Conservation (phyloP, 2,797 vertebrate genomes). For the Falco columbarius region DNA sequence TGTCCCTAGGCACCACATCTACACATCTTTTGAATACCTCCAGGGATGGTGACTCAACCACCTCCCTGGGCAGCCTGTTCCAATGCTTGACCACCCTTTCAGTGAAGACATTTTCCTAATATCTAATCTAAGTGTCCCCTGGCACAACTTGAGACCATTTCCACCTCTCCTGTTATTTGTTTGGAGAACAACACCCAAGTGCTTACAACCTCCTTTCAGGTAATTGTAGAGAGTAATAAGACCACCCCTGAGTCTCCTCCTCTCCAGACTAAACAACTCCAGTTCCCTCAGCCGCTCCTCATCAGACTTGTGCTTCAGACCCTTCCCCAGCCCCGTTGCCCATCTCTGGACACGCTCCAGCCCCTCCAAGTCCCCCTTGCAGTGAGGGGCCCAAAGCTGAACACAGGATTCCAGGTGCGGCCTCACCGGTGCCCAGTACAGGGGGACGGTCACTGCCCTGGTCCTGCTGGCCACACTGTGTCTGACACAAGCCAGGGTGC, state of each 20-base stretch:
- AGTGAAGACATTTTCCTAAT: neutral
- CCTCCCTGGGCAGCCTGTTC: neutral
- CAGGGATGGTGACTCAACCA: neutral
- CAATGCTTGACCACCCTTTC: neutral
- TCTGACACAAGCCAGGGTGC: neutral
- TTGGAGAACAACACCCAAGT: rapidly evolving
- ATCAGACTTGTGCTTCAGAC: neutral
- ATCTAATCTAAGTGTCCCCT: neutral
- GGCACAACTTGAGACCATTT: neutral
- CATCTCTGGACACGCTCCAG: neutral
- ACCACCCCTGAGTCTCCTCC: rapidly evolving
- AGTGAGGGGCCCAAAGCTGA: neutral
- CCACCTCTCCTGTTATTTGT: neutral
- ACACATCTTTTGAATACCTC: neutral
- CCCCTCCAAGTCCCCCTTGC: neutral
- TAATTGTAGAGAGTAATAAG: too few species aligned
- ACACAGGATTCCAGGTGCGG: neutral
- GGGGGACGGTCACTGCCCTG: too few species aligned
- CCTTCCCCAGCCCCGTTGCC: neutral
- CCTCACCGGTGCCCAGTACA: too few species aligned
- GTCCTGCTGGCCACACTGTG: neutral
- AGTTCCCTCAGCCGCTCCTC: neutral
- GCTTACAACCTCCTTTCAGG: neutral
- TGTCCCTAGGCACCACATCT: neutral
- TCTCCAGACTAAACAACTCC: neutral